Percentiles rank a stretch among this genome's conserved stretches.
Evolutionary conservation across 1,140 invertebrate genomes (phyloP).

Genomic region (Anagrus nilaparvatae): DNA sequence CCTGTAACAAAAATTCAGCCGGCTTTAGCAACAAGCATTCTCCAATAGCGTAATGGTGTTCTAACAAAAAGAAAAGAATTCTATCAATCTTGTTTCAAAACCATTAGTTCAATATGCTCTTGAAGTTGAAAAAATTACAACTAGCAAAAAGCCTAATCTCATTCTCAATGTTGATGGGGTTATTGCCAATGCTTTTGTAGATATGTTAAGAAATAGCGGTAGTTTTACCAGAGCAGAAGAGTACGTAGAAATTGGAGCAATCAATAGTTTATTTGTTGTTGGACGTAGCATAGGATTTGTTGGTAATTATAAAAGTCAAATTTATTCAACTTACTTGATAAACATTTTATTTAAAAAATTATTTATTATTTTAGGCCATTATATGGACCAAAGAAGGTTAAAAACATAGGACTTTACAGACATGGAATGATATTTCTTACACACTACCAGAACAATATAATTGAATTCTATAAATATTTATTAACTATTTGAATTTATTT

Average conservation of each 20-base stretch:
- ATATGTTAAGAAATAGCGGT: conserved; percentile 85
- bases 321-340: too few species aligned
- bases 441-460: conserved; percentile 77
- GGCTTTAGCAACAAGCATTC: too few species aligned
- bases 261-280: conserved; percentile 97
- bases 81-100: too few species aligned
- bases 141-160: conserved; percentile 97
- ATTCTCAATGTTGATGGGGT: conserved; percentile 99
- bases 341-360: too few species aligned
- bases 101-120: conserved; percentile 91
- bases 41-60: too few species aligned
- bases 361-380: conserved; percentile 62
- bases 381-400: conserved; percentile 95
- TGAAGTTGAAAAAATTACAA: conserved; percentile 98
- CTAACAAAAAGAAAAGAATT: too few species aligned
- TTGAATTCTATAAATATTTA: too few species aligned
- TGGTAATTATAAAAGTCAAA: too few species aligned
- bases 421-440: conserved; percentile 99
- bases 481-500: too few species aligned
- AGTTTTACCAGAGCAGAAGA: conserved; percentile 93
- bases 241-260: conserved; percentile 94
- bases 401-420: conserved; percentile 97
- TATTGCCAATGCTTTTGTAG: conserved; percentile 94
- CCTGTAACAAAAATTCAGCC: too few species aligned
- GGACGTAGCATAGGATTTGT: conserved; percentile 98